Evolutionary conservation across 2,888 invertebrate genomes (phyloP), one percentile per base, ranked within the genome.

Genomic region (Phrixothrix hirtus): DNA sequence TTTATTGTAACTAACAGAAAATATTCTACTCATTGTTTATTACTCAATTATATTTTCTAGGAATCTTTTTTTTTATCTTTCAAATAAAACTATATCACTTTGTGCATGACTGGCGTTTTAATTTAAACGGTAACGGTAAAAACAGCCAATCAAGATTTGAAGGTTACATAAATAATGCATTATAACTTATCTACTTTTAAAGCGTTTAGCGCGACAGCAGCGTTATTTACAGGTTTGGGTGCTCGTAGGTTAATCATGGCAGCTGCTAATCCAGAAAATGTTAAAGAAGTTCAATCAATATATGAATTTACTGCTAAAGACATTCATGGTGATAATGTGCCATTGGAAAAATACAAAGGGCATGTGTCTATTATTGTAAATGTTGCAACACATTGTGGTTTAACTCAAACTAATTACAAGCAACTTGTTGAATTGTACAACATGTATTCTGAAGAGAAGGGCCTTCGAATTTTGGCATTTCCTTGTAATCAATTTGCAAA

Each of bases 401-500:
- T 89, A 44, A 92, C 93, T 0, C 82, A 85, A 47, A 85, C 84
- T 58, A 90, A 92, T 77, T 94, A 93, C 78, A 88, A 86, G 61
- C 88, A 92, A 76, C 78, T 93, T 48, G 87, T 88, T 70, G 84
- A 86, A 65, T 74, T 94, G 55, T 83, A 86, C 72, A 85, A 87
- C 46, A 81, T 88, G 68, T 89, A 87, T 74, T 82, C 79, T 30
- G 88, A 88, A 67, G 80, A 81, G 53, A 83, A 87, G 76, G 86
- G 92, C 55, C 76, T 94, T 27, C 81, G 83, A 61, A 89, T 93
- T 62, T 79, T 92, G 52, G 92, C 86, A 1, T 94, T 94, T 73
- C 93, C 93, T 0, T 92, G 92, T 77, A 92, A 93, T 73, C 92
- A 93, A 72, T 93, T 93, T 67, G 84, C 81, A 15, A 83, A 83